phyloP scores from a whole-genome alignment of 2,797 vertebrate species.

The Simalia tracyae region DNA sequence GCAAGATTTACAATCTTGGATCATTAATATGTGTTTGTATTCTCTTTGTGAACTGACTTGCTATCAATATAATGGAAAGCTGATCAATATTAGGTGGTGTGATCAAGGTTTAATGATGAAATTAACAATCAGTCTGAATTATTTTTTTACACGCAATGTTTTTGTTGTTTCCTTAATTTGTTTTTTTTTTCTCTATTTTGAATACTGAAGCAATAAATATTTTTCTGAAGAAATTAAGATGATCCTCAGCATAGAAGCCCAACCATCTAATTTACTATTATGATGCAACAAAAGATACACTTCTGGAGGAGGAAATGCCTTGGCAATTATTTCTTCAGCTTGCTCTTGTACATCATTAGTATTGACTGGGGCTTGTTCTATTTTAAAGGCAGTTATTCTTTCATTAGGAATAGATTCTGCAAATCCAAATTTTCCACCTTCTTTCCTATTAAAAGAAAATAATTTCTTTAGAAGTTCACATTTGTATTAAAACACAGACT shows the following conservation, averaged over 20 bases:
- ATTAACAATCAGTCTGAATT: neutral
- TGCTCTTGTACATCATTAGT: constrained; percentile 75
- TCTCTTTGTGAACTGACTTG: neutral
- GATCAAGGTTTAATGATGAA: neutral
- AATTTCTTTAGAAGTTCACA: neutral
- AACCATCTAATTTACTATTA: neutral
- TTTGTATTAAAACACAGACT: neutral
- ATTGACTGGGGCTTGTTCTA: constrained; percentile 81
- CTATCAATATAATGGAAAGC: neutral
- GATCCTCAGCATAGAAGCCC: neutral
- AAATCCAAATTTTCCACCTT: constrained; percentile 89
- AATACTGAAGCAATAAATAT: neutral
- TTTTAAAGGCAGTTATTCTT: constrained; percentile 89
- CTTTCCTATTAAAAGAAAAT: constrained; percentile 78
- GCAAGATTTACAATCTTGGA: neutral
- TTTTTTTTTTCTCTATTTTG: neutral
- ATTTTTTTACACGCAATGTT: neutral
- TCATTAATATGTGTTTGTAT: neutral
- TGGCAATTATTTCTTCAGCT: constrained; percentile 82
- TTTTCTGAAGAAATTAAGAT: neutral
- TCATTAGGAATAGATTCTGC: constrained; percentile 89
- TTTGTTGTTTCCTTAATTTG: neutral
- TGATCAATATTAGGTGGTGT: neutral
- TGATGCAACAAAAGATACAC: constrained; percentile 79
- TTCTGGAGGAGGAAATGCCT: constrained; percentile 74